These are phyloP conservation scores for Climacteris rufus DNA, from an alignment of 2,113 vertebrate species.

Conservation along the genomic window DNA sequence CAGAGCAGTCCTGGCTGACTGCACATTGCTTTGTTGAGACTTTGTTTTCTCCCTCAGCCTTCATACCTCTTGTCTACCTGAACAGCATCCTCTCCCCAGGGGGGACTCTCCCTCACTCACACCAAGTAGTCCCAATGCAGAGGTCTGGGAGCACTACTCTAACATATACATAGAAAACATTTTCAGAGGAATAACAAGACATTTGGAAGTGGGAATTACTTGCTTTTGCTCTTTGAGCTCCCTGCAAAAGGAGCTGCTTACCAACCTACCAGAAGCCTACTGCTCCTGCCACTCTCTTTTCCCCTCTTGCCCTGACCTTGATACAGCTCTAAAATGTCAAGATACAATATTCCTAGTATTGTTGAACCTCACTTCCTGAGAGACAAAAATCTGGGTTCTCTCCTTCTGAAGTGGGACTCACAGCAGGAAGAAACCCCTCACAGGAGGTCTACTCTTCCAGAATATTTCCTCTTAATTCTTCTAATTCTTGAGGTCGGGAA, in stretches of 20 bases:
- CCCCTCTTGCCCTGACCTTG: neutral
- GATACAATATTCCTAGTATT: neutral
- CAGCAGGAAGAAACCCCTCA: neutral
- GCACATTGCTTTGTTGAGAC: neutral
- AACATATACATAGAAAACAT: neutral
- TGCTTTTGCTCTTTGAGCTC: neutral
- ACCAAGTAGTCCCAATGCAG: neutral
- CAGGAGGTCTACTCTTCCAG: neutral
- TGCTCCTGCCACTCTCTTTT: accelerated
- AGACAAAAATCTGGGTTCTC: neutral
- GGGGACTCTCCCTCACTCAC: neutral
- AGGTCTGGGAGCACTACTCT: neutral
- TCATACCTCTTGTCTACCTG: neutral
- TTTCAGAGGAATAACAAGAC: neutral
- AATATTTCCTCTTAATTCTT: neutral
- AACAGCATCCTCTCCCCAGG: neutral
- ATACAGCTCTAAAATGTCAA: neutral
- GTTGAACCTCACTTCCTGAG: neutral
- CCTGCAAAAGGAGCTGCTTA: neutral
- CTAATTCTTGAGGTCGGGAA: neutral
- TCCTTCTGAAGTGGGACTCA: neutral
- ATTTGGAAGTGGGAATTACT: neutral
- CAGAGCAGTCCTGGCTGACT: neutral
- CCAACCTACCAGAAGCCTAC: neutral
- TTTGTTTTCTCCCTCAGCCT: neutral